These are phyloP conservation scores for Platichthys stellatus DNA, from an alignment of 2,113 vertebrate genomes.

Conservation along the genomic window DNA sequence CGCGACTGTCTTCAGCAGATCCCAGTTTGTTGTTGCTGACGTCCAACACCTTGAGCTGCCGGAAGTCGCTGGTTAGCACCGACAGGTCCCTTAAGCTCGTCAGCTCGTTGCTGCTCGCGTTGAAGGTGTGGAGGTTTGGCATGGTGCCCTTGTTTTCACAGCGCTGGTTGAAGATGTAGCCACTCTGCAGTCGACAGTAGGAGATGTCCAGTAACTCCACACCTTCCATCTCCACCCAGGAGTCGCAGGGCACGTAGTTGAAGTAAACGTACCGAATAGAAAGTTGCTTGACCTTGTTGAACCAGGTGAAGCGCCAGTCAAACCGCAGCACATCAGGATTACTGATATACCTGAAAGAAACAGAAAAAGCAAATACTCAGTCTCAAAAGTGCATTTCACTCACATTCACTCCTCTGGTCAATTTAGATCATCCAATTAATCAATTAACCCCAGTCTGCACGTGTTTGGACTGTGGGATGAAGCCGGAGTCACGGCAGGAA, in stretches of 20 bases:
- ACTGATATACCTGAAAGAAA: slow-evolving; percentile 83
- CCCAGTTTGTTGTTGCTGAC: slow-evolving; percentile 82
- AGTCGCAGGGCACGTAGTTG: slow-evolving; percentile 85
- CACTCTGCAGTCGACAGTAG: slow-evolving; percentile 76
- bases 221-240: slow-evolving; percentile 80
- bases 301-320: slow-evolving; percentile 89
- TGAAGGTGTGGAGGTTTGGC: slow-evolving; percentile 76
- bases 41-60: slow-evolving; percentile 76
- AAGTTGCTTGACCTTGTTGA: slow-evolving; percentile 78
- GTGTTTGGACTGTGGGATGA: too few species aligned
- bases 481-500: too few species aligned
- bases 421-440: too few species aligned
- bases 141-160: slow-evolving; percentile 76
- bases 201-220: slow-evolving; percentile 79
- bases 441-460: too few species aligned
- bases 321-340: slow-evolving; percentile 88
- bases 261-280: slow-evolving; percentile 85
- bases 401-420: too few species aligned
- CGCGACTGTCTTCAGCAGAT: slow-evolving; percentile 22
- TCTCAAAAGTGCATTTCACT: too few species aligned
- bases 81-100: slow-evolving; percentile 76
- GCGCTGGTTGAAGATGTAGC: slow-evolving; percentile 78
- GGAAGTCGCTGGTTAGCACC: slow-evolving; percentile 73
- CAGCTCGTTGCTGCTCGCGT: slow-evolving; percentile 78
- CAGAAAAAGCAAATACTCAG: neutral